Evolutionary conservation across 2,888 invertebrate genomes (phyloP).

Genomic region (Drosophila koepferae): DNA sequence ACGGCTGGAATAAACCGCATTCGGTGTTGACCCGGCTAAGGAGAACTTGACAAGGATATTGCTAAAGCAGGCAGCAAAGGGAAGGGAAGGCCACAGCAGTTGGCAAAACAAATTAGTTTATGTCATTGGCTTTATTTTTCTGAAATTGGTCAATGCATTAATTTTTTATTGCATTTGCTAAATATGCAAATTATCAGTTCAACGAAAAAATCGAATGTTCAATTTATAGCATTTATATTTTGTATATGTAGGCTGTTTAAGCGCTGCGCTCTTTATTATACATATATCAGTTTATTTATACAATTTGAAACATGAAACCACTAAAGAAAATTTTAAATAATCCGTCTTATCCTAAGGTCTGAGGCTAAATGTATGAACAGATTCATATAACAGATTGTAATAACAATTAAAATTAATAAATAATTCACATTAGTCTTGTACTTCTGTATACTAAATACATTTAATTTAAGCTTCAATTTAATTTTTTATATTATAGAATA

Average conservation of each 20-base stretch:
- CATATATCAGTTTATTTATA: not conserved
- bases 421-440: too few relatives aligned
- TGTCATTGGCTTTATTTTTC: not conserved
- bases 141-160: not conserved
- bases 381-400: not conserved
- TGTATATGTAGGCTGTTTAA: not conserved
- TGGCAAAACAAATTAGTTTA: conserved; percentile 7
- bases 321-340: too few relatives aligned
- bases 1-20: conserved; percentile 11
- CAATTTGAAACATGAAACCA: not conserved
- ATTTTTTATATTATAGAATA: not conserved
- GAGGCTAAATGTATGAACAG: not conserved
- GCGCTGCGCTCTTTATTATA: not conserved
- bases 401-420: too few relatives aligned
- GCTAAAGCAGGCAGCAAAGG: not conserved
- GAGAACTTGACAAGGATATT: not conserved
- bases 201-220: not conserved
- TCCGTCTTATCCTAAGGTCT: too few relatives aligned
- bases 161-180: conserved; percentile 1
- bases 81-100: not conserved
- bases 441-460: too few relatives aligned
- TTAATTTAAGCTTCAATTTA: not conserved
- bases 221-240: too few relatives aligned
- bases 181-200: conserved; percentile 12
- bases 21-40: not conserved